Conservation (phyloP, 2,888 invertebrate genomes). For the Branchellion lobata region DNA sequence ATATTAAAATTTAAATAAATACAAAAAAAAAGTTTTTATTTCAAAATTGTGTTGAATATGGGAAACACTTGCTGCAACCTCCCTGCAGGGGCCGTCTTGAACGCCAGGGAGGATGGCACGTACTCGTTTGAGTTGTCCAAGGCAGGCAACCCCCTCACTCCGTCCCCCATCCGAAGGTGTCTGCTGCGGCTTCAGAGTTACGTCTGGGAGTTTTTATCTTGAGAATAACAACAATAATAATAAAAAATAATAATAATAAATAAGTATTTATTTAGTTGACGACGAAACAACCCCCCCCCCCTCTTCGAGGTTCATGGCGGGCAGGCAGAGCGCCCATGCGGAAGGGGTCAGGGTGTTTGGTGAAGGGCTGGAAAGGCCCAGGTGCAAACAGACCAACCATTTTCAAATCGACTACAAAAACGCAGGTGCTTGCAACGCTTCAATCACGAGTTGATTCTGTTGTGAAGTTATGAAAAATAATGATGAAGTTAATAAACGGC, state of each 20-base stretch:
- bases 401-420: conserved; percentile 43
- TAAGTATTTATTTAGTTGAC: too few relatives aligned
- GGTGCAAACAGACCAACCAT: conserved; percentile 18
- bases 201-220: too few relatives aligned
- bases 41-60: background rate
- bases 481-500: too few relatives aligned
- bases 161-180: conserved; percentile 24
- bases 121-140: conserved; percentile 26
- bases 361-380: conserved; percentile 15
- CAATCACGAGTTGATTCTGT: too few relatives aligned
- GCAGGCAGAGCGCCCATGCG: conserved; percentile 1
- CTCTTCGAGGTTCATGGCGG: background rate
- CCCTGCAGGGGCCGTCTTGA: conserved; percentile 33
- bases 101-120: conserved; percentile 26
- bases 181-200: background rate
- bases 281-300: too few relatives aligned
- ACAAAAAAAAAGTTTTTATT: conserved; percentile 18
- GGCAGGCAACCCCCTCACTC: background rate
- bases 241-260: too few relatives aligned
- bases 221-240: too few relatives aligned
- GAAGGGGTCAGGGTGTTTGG: conserved; percentile 38
- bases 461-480: too few relatives aligned
- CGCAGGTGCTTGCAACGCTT: conserved; percentile 20
- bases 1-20: too few relatives aligned
- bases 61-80: too few relatives aligned